A percentile compares a stretch with the other conserved stretches of the same genome.
These are phyloP conservation scores for Solea senegalensis DNA, from an alignment of 2,113 vertebrate species.

Conservation along the genomic window DNA sequence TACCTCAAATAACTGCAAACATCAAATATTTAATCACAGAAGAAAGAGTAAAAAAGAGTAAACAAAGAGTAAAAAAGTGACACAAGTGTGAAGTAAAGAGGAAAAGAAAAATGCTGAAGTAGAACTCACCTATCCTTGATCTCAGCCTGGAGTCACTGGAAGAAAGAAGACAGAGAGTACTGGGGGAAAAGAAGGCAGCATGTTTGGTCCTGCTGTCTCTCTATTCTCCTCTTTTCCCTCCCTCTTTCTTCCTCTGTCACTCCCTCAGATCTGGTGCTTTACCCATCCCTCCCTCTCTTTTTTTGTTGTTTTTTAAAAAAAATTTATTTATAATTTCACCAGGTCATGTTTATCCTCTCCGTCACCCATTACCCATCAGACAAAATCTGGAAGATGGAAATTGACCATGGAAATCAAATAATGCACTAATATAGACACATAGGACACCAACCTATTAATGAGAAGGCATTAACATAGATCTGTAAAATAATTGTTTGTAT, in stretches of 20 bases:
- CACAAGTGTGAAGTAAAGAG: background rate
- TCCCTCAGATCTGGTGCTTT: conserved; percentile 62
- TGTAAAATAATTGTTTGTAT: no score
- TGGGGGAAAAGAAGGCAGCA: conserved; percentile 61
- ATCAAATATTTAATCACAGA: background rate
- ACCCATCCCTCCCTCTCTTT: conserved; percentile 67
- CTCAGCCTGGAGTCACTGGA: conserved; percentile 56
- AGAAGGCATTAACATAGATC: no score
- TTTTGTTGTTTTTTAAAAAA: no score
- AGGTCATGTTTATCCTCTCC: conserved; percentile 1
- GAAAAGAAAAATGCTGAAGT: background rate
- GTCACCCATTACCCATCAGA: conserved; percentile 9
- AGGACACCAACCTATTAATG: background rate
- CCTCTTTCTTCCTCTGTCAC: conserved; percentile 69
- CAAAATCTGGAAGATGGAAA: conserved; percentile 12
- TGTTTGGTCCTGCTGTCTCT: conserved; percentile 66
- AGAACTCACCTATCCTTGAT: conserved; percentile 74
- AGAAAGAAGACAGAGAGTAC: conserved; percentile 65
- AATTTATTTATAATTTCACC: background rate
- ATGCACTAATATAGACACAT: background rate
- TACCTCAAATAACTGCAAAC: background rate
- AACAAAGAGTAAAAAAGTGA: background rate
- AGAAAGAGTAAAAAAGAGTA: background rate
- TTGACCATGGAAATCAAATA: background rate
- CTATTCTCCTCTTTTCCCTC: conserved; percentile 76